Conservation (phyloP, 92 coral and sea anemone species). For the Siderastrea siderea region DNA sequence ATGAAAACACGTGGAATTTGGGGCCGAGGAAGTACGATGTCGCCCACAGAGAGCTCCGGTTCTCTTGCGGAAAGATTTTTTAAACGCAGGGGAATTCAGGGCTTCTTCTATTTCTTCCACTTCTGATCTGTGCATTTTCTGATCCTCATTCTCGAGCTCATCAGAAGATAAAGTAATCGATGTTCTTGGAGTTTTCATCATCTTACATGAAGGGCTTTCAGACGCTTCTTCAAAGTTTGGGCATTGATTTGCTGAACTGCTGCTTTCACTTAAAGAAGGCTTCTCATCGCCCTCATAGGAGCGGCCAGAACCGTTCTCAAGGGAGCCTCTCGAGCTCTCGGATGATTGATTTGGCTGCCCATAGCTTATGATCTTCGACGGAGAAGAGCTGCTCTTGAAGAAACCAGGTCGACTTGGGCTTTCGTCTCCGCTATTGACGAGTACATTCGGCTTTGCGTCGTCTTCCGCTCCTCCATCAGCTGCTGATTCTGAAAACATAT, state of each 20-base stretch:
- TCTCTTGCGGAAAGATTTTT: conserved; percentile 73
- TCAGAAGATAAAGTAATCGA: not conserved
- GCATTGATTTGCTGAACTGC: not conserved
- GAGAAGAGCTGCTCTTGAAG: conserved; percentile 58
- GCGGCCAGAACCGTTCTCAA: not conserved
- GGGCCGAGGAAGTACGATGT: conserved; percentile 70
- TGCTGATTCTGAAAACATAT: conserved; percentile 3
- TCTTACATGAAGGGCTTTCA: not conserved
- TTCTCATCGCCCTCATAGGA: not conserved
- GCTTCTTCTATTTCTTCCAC: conserved; percentile 51
- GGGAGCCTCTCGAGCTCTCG: conserved; percentile 6
- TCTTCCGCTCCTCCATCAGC: not conserved
- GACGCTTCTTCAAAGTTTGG: not conserved
- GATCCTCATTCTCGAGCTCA: conserved; percentile 3
- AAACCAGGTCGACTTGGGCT: conserved; percentile 43
- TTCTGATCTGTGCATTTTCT: conserved; percentile 31
- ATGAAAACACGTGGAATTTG: conserved; percentile 15
- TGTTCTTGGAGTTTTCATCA: not conserved
- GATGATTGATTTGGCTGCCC: conserved; percentile 3
- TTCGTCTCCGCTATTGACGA: not conserved
- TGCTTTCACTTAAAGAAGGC: conserved; percentile 1
- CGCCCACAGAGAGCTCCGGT: conserved; percentile 63
- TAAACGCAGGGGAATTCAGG: conserved; percentile 67
- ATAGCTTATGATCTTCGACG: conserved; percentile 41
- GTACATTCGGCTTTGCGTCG: not conserved